Evolutionary conservation across 2,113 vertebrate genomes (phyloP).

Genomic region (Maccullochella peelii): DNA sequence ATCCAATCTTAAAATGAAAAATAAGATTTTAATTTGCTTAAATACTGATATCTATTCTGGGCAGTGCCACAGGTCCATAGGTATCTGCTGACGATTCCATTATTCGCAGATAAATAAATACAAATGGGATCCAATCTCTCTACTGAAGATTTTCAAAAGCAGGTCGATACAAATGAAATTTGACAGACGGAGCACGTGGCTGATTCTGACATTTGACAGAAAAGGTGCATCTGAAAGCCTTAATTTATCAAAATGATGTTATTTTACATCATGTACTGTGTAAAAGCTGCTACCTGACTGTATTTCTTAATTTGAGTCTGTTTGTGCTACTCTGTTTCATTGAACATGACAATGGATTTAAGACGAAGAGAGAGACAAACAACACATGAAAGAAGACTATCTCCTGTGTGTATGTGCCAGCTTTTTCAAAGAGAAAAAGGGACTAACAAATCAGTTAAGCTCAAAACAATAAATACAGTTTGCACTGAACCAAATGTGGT

Average conservation of each 20-base stretch:
- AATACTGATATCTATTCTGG: constrained; percentile 54
- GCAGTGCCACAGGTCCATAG: constrained; percentile 34
- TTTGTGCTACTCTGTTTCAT: not conserved
- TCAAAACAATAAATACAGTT: constrained; percentile 17
- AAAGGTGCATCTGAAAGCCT: constrained; percentile 25
- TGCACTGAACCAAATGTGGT: constrained; percentile 3
- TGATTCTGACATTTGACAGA: constrained; percentile 22
- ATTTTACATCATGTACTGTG: not conserved
- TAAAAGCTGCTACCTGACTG: constrained; percentile 17
- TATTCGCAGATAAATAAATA: constrained; percentile 66
- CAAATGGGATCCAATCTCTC: constrained; percentile 49
- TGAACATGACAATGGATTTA: constrained; percentile 10
- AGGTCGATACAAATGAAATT: constrained; percentile 62
- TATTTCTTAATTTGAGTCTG: constrained; percentile 18
- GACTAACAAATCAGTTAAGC: not conserved
- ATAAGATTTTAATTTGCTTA: constrained; percentile 66
- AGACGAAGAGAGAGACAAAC: constrained; percentile 3
- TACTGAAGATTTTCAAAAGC: constrained; percentile 39
- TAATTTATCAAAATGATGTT: constrained; percentile 24
- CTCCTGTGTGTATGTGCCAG: constrained; percentile 1
- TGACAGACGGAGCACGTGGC: constrained; percentile 24
- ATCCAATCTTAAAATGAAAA: constrained; percentile 54
- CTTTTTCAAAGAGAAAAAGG: not conserved
- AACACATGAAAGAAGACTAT: constrained; percentile 17
- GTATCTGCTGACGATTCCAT: constrained; percentile 53